phyloP scores from a whole-genome alignment of 2,888 invertebrate species.

The Nebria brevicollis region DNA sequence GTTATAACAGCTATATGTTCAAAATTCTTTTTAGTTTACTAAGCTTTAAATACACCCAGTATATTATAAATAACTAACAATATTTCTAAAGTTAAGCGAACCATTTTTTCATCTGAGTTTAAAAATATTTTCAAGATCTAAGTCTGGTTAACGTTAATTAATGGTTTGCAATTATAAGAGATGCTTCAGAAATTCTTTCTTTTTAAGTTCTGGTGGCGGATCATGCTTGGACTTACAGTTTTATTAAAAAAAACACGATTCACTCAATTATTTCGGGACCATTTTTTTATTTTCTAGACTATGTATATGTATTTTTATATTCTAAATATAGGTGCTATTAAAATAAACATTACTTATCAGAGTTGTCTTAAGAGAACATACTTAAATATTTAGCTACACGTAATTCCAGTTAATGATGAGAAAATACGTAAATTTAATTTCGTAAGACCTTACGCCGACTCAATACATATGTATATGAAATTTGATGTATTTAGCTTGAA shows the following conservation, averaged over 20 bases:
- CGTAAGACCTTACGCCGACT: background rate
- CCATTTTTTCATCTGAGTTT: background rate
- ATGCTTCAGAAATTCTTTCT: background rate
- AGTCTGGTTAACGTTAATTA: background rate
- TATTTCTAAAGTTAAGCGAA: too few species aligned
- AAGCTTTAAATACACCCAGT: too few species aligned
- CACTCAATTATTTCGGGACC: constrained; percentile 24
- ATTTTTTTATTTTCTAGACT: constrained; percentile 34
- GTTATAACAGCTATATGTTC: background rate
- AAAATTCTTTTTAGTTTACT: too few species aligned
- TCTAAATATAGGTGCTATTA: constrained; percentile 41
- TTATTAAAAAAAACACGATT: constrained; percentile 23
- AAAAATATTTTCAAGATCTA: background rate
- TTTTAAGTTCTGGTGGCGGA: constrained; percentile 13
- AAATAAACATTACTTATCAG: constrained; percentile 14
- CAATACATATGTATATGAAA: constrained; percentile 18
- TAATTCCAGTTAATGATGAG: too few species aligned
- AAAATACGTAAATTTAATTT: background rate
- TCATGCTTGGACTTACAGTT: constrained; percentile 23
- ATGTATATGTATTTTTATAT: constrained; percentile 26
- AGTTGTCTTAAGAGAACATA: background rate
- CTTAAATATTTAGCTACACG: background rate
- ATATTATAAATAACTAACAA: too few species aligned
- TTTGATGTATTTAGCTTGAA: constrained; percentile 36
- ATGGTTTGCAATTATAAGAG: background rate